Conservation (phyloP, 1,140 invertebrate species). For the Ridgeia piscesae region DNA sequence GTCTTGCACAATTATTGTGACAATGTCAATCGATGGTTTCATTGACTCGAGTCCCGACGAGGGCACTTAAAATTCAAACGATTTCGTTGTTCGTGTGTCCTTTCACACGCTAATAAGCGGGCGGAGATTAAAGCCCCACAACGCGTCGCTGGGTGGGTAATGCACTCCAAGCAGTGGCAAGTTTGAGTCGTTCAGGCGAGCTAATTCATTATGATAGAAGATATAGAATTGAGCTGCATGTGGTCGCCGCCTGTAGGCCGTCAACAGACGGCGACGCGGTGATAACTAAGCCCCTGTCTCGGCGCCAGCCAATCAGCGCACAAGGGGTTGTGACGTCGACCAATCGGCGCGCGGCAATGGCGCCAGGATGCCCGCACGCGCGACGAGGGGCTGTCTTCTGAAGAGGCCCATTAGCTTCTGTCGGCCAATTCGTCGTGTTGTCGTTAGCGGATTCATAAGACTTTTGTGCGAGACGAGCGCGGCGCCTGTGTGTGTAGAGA, state of each 20-base stretch:
- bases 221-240: neutral
- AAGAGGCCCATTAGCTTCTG: neutral
- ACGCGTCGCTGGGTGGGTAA: neutral
- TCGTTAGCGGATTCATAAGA: neutral
- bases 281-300: neutral
- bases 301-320: neutral
- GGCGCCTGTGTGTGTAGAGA: neutral
- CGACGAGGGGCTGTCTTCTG: neutral
- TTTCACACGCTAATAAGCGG: neutral
- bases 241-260: neutral
- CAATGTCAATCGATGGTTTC: neutral
- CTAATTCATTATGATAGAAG: conserved; percentile 6
- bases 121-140: neutral
- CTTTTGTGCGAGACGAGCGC: neutral
- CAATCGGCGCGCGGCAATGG: neutral
- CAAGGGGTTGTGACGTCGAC: neutral
- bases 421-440: neutral
- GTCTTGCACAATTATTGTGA: neutral
- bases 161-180: neutral
- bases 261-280: neutral
- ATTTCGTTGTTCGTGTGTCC: neutral
- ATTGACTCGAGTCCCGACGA: neutral
- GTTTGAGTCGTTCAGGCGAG: neutral
- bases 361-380: neutral
- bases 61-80: neutral